Base-by-base conservation (phyloP, 2,888 invertebrate species). In the Arrhopalites spinosus region DNA sequence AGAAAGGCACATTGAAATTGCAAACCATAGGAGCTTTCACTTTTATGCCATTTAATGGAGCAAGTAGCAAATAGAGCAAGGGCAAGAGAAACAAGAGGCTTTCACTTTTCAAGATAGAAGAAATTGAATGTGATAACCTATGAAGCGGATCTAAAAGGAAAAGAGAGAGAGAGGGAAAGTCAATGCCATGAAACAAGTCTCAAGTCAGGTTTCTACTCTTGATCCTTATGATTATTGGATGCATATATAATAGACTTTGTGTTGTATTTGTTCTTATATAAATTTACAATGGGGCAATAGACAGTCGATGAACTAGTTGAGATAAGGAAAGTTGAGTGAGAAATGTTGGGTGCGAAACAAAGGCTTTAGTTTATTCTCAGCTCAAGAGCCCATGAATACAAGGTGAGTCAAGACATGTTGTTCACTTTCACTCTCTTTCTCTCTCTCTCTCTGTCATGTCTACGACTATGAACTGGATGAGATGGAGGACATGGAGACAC, bases 361-460 rank as follows among this genome's bases (percentile, higher is more conserved):
- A 59, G 59, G 25, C 5, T 59, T 59, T 59, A 59, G 25, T 25
- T 13, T 36, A 11, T 36, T 36, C 3, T 7, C 5, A 36, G 36
- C 36, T 36, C 36, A 36, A 36, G 36, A 36, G 11, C 36, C 36
- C 36, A 36, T 36, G 36, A 36, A 36, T 36, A 36, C 36, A 36
- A 36, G 36, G 36, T 20, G 50, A 20, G 50, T n/a, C 17, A 17
- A 15, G 25, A 27, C 25, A 59, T 59, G 59, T 59, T 59, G 59
- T 59, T 59, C 59, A 59, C 25, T 59, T 59, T 59, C 59, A 59
- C 23, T 59, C 25, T 59, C 59, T 8, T 59, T 59, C 27, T 25
- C 25, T n/a, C 17, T 8, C 25, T 59, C 59, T 59, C 1, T n/a
- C 8, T 3, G 3, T 15, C 50, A 11, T 20, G 50, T 45, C 15